phyloP scores from a whole-genome alignment of 92 coral and sea anemone genomes.

The Zoanthus sansibaricus region DNA sequence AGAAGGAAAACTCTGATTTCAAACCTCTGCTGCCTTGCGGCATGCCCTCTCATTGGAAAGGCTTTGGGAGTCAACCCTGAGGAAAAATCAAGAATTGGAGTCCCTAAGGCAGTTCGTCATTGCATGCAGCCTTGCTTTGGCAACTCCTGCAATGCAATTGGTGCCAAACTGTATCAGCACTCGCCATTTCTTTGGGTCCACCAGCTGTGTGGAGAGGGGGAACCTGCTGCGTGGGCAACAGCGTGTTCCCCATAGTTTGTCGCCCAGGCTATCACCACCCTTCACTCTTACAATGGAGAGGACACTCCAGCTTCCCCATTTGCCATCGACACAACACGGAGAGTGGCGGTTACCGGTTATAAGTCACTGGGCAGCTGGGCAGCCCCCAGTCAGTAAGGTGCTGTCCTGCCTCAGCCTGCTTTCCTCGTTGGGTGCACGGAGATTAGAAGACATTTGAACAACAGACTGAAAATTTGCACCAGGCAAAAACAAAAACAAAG shows the following conservation, averaged over 20 bases:
- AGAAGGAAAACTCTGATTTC: too few relatives aligned
- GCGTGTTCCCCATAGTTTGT: background rate
- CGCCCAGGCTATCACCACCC: conserved; percentile 15
- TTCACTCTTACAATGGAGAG: background rate
- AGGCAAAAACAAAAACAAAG: background rate
- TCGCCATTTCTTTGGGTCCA: conserved; percentile 8
- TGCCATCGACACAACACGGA: conserved; percentile 11
- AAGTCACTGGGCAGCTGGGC: conserved; percentile 57
- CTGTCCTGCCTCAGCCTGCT: conserved; percentile 56
- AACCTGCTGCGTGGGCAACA: conserved; percentile 22
- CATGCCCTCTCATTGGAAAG: background rate
- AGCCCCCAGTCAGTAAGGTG: conserved; percentile 76
- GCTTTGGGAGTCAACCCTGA: background rate
- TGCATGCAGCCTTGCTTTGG: background rate
- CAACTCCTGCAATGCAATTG: background rate
- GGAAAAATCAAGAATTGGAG: background rate
- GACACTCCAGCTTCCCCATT: conserved; percentile 18
- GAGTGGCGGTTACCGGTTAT: conserved; percentile 28
- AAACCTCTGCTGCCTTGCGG: background rate
- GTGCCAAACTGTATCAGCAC: background rate
- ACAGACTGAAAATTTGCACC: conserved; percentile 34
- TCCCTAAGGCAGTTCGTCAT: background rate
- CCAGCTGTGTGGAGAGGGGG: conserved; percentile 30
- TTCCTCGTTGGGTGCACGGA: conserved; percentile 61
- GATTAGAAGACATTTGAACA: conserved; percentile 10